Base-by-base conservation (phyloP, 2,113 vertebrate species). In the Aspiorhynchus laticeps region DNA sequence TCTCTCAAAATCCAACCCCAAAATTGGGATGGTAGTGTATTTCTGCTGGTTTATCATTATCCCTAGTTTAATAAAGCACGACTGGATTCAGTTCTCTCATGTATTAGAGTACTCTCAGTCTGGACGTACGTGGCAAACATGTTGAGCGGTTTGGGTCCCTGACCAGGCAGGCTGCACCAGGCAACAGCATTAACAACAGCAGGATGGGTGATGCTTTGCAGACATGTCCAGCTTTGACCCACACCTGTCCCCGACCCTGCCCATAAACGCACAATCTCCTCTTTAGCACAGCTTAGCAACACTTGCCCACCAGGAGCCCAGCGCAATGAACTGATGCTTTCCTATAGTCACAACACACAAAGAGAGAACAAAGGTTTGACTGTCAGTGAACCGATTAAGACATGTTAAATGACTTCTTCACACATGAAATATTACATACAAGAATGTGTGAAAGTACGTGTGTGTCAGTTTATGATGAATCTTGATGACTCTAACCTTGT, bases 241-340 rank as follows among this genome's bases (percentile, higher is more conserved):
- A 91, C 91, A 8, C 94, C 36, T 0, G 94, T 94, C 15, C 93
- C 95, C 4, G 89, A 71, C 15, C 93, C 95, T 6, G 89, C 61
- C 98, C 98, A 99, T 74, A 99, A 94, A 79, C 97, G 98, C 91
- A 98, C 97, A 0, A 91, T 95, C 89, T 98, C 98, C 90, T 99
- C 98, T 94, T 98, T 98, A 91, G 97, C 98, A 94, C 97, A 99
- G 0, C 96, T 98, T 92, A 99, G 91, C 31, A 99, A 92, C 53
- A 97, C 95, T 88, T 94, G 95, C 5, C 98, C 98, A 1, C 91
- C 94, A 0, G 98, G 97, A 91, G 96, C 97, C 98, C 98, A 99
- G 82, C 96, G 97, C 95, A 98, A 95, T 53, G 95, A 96, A 87
- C 92, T 94, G 89, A 99, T 93, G 5, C 95, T 95, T 88, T 99